Base-by-base conservation (phyloP, 2,888 invertebrate species). In the Thymelicus lineola region DNA sequence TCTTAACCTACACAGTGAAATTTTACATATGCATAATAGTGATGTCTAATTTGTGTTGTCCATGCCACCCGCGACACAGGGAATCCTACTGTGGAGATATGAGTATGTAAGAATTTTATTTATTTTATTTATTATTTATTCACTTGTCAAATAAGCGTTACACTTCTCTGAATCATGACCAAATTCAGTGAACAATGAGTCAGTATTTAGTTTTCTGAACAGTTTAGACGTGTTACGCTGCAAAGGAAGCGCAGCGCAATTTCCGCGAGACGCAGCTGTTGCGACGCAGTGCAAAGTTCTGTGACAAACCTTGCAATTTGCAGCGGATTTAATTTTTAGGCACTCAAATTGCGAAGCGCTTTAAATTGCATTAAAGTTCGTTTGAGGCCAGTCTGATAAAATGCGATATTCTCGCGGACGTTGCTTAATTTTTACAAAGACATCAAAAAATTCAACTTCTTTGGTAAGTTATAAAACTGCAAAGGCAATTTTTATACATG, bases 201-300 rank as follows among this genome's bases (percentile, higher is more conserved):
- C 50, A 17, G 50, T 50, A 50, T 53, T 53, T 53, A 53, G 53
- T 53, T 53, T 53, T 53, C 20, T 53, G 53, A 20, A 20, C 53
- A 53, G 20, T 53, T 53, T 53, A 17, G 20, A 20, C 50, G 50
- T n/a, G 53, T 20, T 20, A 5, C 20, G 17, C 20, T 53, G 53
- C 53, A 10, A 53, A 53, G 53, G 53, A 53, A 53, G 53, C 53
- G 53, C 48, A 20, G 66, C 20, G 46, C 58, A 66, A 66, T 66
- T 66, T 66, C 66, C 59, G 66, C 14, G 59, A 48, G 53, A 53
- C 66, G 20, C 66, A 66, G 66, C 66, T 66, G 66, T 63, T 48
- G 61, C 61, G 42, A 46, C 17, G 42, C 61, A 28, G 28, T 46
- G 61, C 45, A 46, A 61, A 61, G 61, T 61, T 61, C 46, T 28